A percentile compares a stretch with the other conserved stretches of the same genome.
phyloP scores from a whole-genome alignment of 2,888 invertebrate species.

The Cephus runcator region DNA sequence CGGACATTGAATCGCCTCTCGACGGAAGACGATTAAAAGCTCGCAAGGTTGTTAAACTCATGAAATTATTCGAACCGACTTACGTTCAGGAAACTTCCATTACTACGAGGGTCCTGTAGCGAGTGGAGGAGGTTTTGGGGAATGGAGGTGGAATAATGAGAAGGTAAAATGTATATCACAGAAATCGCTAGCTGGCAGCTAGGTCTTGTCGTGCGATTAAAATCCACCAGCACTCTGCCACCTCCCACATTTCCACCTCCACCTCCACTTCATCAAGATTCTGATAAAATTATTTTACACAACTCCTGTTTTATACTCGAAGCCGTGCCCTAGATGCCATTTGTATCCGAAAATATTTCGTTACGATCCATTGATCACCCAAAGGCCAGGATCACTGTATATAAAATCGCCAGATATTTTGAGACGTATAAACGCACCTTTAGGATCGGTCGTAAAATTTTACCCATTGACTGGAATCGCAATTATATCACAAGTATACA shows the following conservation, averaged over 20 bases:
- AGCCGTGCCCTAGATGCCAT: neutral
- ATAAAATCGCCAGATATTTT: neutral
- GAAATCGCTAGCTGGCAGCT: neutral
- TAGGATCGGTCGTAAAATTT: neutral
- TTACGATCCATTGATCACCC: neutral
- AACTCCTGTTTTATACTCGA: neutral
- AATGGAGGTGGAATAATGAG: neutral
- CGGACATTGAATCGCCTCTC: neutral
- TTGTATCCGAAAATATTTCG: neutral
- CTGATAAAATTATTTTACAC: neutral
- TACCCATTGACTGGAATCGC: neutral
- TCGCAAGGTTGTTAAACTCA: neutral
- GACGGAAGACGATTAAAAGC: neutral
- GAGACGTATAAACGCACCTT: neutral
- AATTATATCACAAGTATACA: neutral
- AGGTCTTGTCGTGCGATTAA: neutral
- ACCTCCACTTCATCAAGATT: neutral
- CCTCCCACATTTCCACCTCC: neutral
- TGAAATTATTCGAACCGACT: neutral
- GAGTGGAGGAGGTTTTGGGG: neutral
- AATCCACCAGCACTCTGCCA: neutral
- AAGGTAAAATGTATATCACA: neutral
- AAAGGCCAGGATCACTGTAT: neutral
- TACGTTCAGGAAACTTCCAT: neutral
- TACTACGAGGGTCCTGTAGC: neutral